Evolutionary conservation across 2,113 vertebrate species (phyloP), one percentile per base, ranked within the genome.

Genomic region (Hydropotes inermis): DNA sequence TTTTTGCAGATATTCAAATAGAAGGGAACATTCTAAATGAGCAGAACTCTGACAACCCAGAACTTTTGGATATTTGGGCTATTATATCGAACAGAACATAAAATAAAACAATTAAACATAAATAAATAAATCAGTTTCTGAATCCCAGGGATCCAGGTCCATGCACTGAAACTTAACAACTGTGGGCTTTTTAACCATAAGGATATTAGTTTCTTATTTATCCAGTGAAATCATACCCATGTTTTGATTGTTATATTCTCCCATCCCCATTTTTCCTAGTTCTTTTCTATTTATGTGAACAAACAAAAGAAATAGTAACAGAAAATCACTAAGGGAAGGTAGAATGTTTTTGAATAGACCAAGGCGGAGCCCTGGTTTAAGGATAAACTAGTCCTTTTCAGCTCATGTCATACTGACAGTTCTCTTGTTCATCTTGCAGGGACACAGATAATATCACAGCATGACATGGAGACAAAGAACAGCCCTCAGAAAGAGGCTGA

Each of bases 401-500:
- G 76, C 17, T 0, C 70, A 25, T 25, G 36, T 97, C 96, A 98
- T 36, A 81, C 86, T 98, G 98, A 98, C 97, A 98, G 95, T 79
- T 98, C 86, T 97, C 95, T 98, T 97, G 96, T 96, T 98, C 60
- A 52, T 97, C 97, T 94, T 96, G 86, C 91, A 95, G 95, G 36
- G 84, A 98, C 95, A 97, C 95, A 98, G 97, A 98, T 98, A 97
- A 96, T 98, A 98, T 98, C 98, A 95, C 96, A 98, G 97, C 94
- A 94, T 97, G 97, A 45, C 93, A 91, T 2, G 52, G 87, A 98
- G 91, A 97, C 78, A 97, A 98, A 97, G 78, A 97, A 92, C 50
- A 95, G 74, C 54, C 19, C 52, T 97, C 91, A 30, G 95, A 95
- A 21, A 43, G 50, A 54, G 95, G 50, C 86, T 64, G 57, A 92